These are phyloP conservation scores for Drosophila willistoni DNA, from an alignment of 1,140 invertebrate genomes.

Conservation along the genomic window DNA sequence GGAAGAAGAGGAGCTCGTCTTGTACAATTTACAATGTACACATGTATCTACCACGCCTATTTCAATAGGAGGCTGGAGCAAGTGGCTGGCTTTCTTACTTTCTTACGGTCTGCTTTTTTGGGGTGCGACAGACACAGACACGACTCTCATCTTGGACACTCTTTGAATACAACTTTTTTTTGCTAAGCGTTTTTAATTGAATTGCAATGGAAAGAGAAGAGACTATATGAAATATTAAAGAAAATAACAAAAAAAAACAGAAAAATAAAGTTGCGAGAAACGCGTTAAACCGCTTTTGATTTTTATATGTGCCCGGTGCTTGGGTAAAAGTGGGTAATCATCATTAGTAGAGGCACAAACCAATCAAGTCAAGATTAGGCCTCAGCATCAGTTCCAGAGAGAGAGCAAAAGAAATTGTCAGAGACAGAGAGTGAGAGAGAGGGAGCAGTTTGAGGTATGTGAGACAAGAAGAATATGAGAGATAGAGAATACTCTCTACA, in stretches of 20 bases:
- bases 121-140: slow-evolving; percentile 39
- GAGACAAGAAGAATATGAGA: slow-evolving; percentile 50
- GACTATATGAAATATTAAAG: neutral
- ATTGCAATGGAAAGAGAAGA: slow-evolving; percentile 53
- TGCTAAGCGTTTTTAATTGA: slow-evolving; percentile 74
- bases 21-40: neutral
- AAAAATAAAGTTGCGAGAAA: slow-evolving; percentile 48
- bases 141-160: slow-evolving; percentile 21
- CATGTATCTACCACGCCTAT: slow-evolving; percentile 19
- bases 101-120: slow-evolving; percentile 13
- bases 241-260: neutral
- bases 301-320: slow-evolving; percentile 51
- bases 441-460: no score
- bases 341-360: slow-evolving; percentile 69
- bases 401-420: slow-evolving; percentile 1
- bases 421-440: neutral
- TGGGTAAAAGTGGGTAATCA: slow-evolving; percentile 79
- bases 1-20: slow-evolving; percentile 29
- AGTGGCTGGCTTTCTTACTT: slow-evolving; percentile 34
- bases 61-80: slow-evolving; percentile 25
- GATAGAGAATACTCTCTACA: slow-evolving; percentile 16
- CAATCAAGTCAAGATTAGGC: slow-evolving; percentile 67
- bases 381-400: slow-evolving; percentile 8
- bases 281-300: slow-evolving; percentile 80
- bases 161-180: slow-evolving; percentile 10